Conservation (phyloP, 2,797 vertebrate species). For the Petrocephalus schoutedeni region DNA sequence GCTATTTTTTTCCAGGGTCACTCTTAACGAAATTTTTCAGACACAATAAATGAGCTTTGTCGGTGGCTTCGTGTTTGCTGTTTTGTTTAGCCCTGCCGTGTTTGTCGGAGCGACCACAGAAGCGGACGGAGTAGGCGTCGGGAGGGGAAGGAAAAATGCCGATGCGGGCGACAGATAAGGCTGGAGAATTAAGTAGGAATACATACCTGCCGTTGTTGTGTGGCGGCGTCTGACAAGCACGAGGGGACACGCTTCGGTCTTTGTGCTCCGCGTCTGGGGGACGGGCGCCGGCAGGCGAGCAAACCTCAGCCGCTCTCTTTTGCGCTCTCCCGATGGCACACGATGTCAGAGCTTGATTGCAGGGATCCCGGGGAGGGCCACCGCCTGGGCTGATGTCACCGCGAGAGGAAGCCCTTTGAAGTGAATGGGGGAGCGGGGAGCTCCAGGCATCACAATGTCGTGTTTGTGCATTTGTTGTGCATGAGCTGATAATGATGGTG, state of each 20-base stretch:
- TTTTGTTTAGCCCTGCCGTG: slow-evolving; percentile 46
- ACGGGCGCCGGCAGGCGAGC: background rate
- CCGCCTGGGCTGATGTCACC: slow-evolving; percentile 61
- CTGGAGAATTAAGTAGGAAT: slow-evolving; percentile 44
- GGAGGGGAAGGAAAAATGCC: slow-evolving; percentile 32
- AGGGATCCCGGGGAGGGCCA: slow-evolving; percentile 29
- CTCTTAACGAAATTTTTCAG: slow-evolving; percentile 23
- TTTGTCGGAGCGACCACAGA: slow-evolving; percentile 29
- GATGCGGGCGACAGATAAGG: slow-evolving; percentile 33
- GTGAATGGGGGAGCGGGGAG: slow-evolving; percentile 57
- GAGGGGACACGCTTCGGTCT: background rate
- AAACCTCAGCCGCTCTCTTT: slow-evolving; percentile 2
- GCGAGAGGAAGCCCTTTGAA: slow-evolving; percentile 63
- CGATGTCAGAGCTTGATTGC: slow-evolving; percentile 30
- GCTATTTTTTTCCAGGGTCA: slow-evolving; percentile 29
- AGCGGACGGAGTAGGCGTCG: slow-evolving; percentile 23
- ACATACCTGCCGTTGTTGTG: slow-evolving; percentile 32
- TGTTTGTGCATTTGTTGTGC: slow-evolving; percentile 37
- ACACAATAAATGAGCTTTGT: slow-evolving; percentile 34
- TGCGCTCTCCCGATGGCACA: background rate
- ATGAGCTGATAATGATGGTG: background rate
- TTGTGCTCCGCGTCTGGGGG: background rate
- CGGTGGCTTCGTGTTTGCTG: slow-evolving; percentile 3
- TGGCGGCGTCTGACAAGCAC: background rate
- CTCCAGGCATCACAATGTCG: slow-evolving; percentile 59